Conservation (phyloP, 2,113 vertebrate genomes). For the Antidorcas marsupialis region DNA sequence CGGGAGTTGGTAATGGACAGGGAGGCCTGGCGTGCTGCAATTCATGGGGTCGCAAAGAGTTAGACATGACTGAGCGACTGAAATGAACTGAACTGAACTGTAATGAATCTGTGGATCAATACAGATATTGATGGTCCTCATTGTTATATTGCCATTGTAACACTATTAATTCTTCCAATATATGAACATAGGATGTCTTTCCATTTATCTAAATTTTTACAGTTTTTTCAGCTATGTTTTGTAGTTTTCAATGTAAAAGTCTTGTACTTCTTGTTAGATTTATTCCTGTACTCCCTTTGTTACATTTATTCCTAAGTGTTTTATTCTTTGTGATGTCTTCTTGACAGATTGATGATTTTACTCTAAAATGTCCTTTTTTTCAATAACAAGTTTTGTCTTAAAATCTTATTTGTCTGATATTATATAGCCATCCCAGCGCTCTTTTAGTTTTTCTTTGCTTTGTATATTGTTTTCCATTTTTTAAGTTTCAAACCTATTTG, state of each 20-base stretch:
- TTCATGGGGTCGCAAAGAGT: too few relatives aligned
- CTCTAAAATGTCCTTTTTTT: not conserved
- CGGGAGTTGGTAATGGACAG: too few relatives aligned
- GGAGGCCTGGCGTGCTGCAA: too few relatives aligned
- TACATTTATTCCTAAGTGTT: not conserved
- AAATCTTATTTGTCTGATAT: not conserved
- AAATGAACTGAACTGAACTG: too few relatives aligned
- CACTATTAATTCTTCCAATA: not conserved
- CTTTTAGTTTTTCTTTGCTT: not conserved
- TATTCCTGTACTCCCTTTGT: not conserved
- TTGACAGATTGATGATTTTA: not conserved
- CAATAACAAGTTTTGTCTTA: not conserved
- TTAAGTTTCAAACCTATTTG: not conserved
- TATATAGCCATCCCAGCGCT: not conserved
- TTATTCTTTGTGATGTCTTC: not conserved
- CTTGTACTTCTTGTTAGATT: not conserved
- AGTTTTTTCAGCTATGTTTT: not conserved
- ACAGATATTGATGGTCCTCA: not conserved
- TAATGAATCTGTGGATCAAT: not conserved
- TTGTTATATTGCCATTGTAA: not conserved
- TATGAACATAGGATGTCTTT: not conserved
- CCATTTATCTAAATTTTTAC: not conserved
- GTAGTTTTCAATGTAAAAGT: not conserved
- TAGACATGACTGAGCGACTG: too few relatives aligned
- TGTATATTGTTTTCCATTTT: not conserved